Evolutionary conservation across 2,888 invertebrate genomes (phyloP), one percentile per base, ranked within the genome.

Genomic region (Exephanes ischioxanthus): DNA sequence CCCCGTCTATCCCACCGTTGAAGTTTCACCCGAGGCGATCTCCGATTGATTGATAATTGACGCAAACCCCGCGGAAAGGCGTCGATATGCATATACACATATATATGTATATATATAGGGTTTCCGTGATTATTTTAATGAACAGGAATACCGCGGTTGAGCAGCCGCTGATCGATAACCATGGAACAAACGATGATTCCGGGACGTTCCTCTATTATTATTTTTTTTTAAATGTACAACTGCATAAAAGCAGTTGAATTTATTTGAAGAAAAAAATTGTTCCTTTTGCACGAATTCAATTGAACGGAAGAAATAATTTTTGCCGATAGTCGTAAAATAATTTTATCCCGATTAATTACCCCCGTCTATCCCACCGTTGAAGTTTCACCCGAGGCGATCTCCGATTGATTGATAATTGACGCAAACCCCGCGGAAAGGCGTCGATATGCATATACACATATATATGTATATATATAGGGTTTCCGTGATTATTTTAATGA

Each of bases 121-220:
- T 89, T 87, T 87, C 81, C 88, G 84, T 88, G 87, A 86, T 90
- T 90, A 90, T 90, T 90, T 89, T 89, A 90, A 90, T 89, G 88
- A 88, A 89, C 87, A 86, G 70, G 75, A 55, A 77, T 70, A 73
- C 87, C 81, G 77, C 87, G 85, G 85, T 87, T 61, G 79, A 58
- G 26, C 58, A 84, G 79, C 79, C 87, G 73, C 72, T 87, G 87
- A 90, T 90, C 90, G 89, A 90, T 90, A 89, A 86, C 87, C 58
- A 14, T 84, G 82, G 72, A 82, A 71, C 87, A 87, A 76, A 85
- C 85, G 88, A 14, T 45, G 45, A 45, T 45, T 14, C 45, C 14
- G 14, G 14, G 14, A 45, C 45, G 45, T 45, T 45, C 14, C 3
- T 45, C 14, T 45, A 2, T 45, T 45, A 16, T n/a, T n/a, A n/a